Base-by-base conservation (phyloP, 2,113 vertebrate species). In the Tachysurus vachellii region DNA sequence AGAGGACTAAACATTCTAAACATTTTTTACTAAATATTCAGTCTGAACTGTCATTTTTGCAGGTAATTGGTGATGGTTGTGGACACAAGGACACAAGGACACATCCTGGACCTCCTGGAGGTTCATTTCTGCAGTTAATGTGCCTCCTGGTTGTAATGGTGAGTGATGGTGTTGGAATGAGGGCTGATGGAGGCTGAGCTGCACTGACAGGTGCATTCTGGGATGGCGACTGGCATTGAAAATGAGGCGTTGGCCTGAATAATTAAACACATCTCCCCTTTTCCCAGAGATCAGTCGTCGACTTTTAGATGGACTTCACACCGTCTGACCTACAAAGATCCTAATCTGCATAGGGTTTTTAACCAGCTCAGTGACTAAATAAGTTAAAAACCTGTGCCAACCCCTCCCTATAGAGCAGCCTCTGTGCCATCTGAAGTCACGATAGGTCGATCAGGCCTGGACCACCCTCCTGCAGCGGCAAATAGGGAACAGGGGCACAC, bases 171-270 rank as follows among this genome's bases (percentile, higher is more conserved):
- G 91, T 66, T 80, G 88, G 82, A 26, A 54, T 54, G 50, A 53
- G 50, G n/a, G 80, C 90, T 92, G 91, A 91, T 88, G 87, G 91
- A 92, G 90, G 89, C 88, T 89, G 89, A 89, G 80, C 71, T 19
- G 64, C 87, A 88, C 50, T 88, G 92, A 92, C 90, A 73, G 91
- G 91, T 92, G 91, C 91, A 91, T 93, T 93, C 92, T 89, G 68
- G 47, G 83, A 77, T 21, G 85, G 88, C 86, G 66, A 71, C n/a
- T 66, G 85, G 79, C 80, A 87, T 86, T 91, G 91, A 93, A 92
- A 93, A 94, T 89, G 88, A 93, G 76, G 5, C 91, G 89, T 90
- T 90, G 87, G 56, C 68, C 76, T 93, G 89, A 94, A 94, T 95
- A 94, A 94, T 95, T 93, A 92, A 94, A 90, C 80, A 28, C 88